These are phyloP conservation scores for Arenaria interpres DNA, from an alignment of 2,113 vertebrate genomes.

Conservation along the genomic window DNA sequence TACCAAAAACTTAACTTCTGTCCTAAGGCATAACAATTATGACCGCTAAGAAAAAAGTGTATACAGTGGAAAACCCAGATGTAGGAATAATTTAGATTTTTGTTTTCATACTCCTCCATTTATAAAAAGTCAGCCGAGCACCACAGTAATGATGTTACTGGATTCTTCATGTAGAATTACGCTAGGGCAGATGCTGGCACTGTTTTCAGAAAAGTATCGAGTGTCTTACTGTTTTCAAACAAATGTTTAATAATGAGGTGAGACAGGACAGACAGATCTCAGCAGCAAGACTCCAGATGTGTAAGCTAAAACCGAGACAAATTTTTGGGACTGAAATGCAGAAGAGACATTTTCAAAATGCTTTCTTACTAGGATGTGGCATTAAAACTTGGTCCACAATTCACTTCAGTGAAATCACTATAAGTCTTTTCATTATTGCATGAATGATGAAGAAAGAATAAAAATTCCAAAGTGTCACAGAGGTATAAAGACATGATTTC, in stretches of 20 bases:
- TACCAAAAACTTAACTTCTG: background rate
- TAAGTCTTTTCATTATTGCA: background rate
- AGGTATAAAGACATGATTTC: background rate
- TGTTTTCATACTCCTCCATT: background rate
- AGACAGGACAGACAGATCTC: background rate
- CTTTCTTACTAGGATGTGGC: background rate
- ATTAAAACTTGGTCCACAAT: background rate
- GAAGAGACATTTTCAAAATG: background rate
- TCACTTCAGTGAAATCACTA: background rate
- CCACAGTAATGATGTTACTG: background rate
- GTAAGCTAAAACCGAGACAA: background rate
- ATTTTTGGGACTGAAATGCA: background rate
- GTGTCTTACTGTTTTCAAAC: background rate
- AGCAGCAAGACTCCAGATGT: background rate
- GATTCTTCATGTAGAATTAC: background rate
- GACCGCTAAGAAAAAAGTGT: background rate
- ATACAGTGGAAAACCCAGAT: background rate
- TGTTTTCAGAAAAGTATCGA: background rate
- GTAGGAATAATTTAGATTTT: background rate
- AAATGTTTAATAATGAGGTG: background rate
- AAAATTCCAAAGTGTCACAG: background rate
- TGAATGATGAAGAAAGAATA: background rate
- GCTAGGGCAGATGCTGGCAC: background rate
- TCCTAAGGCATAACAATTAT: background rate
- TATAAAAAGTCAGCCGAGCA: background rate